Percentiles rank a stretch among this genome's conserved stretches.
Evolutionary conservation across 2,113 vertebrate species (phyloP).

Genomic region (Pelobates fuscus): DNA sequence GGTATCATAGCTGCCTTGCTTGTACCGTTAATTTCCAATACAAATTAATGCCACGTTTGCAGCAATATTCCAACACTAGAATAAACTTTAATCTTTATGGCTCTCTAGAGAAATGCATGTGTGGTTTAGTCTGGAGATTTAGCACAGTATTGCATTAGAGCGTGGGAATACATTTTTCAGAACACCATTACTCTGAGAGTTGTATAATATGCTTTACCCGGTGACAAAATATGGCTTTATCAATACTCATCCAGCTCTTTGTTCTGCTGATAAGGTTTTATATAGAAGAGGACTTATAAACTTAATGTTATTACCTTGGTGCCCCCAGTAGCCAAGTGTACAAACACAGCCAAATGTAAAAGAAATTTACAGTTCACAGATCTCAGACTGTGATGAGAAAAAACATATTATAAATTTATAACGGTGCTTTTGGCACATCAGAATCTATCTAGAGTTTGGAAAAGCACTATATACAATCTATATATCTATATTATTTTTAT

Average conservation of each 20-base stretch:
- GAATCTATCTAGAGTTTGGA: conserved; percentile 11
- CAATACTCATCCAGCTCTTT: conserved; percentile 42
- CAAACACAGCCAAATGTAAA: conserved; percentile 29
- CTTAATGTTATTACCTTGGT: conserved; percentile 28
- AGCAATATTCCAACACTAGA: too few relatives aligned
- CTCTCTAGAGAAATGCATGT: not conserved
- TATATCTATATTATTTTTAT: conserved; percentile 24
- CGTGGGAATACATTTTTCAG: conserved; percentile 39
- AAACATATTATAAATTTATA: conserved; percentile 5
- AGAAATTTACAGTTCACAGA: conserved; percentile 42
- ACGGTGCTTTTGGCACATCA: conserved; percentile 8
- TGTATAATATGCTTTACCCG: conserved; percentile 25
- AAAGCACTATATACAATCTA: conserved; percentile 15
- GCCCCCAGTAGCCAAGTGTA: conserved; percentile 15
- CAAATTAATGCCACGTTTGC: too few relatives aligned
- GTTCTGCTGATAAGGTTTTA: conserved; percentile 48
- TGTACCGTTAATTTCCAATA: too few relatives aligned
- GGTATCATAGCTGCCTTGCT: too few relatives aligned
- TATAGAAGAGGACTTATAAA: conserved; percentile 24
- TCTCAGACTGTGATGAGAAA: conserved; percentile 3
- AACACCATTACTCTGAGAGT: conserved; percentile 21
- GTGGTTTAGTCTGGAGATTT: conserved; percentile 10
- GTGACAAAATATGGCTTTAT: conserved; percentile 45
- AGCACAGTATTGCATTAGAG: conserved; percentile 13
- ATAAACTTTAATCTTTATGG: not conserved